phyloP scores from a whole-genome alignment of 2,888 invertebrate genomes.

The Aquatica leii region DNA sequence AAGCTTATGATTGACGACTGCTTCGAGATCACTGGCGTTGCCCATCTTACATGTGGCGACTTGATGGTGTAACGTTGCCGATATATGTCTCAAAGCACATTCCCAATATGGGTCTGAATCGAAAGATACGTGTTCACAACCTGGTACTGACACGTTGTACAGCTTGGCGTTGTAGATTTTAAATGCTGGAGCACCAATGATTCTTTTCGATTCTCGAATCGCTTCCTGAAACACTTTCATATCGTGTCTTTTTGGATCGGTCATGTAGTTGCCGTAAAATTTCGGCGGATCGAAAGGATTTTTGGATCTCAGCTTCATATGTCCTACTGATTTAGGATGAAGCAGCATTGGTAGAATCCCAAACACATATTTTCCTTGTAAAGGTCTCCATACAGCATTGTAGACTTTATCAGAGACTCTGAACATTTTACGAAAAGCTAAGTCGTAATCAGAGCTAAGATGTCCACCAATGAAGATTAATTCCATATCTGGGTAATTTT shows the following conservation, averaged over 20 bases:
- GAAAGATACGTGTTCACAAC: constrained; percentile 59
- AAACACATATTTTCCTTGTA: constrained; percentile 59
- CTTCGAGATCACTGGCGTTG: constrained; percentile 60
- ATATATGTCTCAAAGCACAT: constrained; percentile 61
- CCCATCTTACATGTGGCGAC: constrained; percentile 68
- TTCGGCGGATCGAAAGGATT: constrained; percentile 77
- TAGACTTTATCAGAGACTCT: constrained; percentile 67
- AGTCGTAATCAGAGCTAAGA: constrained; percentile 51
- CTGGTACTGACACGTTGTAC: constrained; percentile 61
- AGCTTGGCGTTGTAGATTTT: constrained; percentile 59
- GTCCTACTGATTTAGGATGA: constrained; percentile 76
- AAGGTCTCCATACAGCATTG: constrained; percentile 64
- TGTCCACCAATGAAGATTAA: constrained; percentile 69
- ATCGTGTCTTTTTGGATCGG: constrained; percentile 64
- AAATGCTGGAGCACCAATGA: constrained; percentile 62
- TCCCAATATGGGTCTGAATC: constrained; percentile 64
- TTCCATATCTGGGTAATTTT: constrained; percentile 74
- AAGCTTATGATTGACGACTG: constrained; percentile 66
- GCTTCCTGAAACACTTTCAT: constrained; percentile 53
- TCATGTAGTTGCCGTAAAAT: constrained; percentile 84
- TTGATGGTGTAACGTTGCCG: constrained; percentile 64
- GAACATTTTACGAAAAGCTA: constrained; percentile 59
- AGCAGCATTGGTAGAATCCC: constrained; percentile 73
- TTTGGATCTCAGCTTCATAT: constrained; percentile 71
- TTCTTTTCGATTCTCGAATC: constrained; percentile 63